phyloP scores from a whole-genome alignment of 2,797 vertebrate species.

The Pangasius larnaudii region DNA sequence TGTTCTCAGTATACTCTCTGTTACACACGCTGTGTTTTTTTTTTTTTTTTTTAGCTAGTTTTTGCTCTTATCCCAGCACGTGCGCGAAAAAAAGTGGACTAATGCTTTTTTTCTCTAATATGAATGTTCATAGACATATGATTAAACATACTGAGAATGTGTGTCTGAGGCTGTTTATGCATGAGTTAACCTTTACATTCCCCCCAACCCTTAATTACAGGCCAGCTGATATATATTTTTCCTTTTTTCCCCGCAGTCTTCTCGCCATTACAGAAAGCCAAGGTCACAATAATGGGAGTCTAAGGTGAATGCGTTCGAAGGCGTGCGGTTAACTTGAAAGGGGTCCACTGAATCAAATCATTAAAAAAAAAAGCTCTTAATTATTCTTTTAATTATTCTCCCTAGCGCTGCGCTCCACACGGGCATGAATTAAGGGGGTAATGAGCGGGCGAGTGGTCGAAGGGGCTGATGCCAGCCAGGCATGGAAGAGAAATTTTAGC shows the following conservation, averaged over 20 bases:
- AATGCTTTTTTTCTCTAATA: conserved; percentile 18
- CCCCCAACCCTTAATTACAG: conserved; percentile 74
- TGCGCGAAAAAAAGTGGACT: conserved; percentile 38
- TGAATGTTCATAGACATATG: conserved; percentile 73
- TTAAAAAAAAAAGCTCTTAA: conserved; percentile 80
- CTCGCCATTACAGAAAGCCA: conserved; percentile 72
- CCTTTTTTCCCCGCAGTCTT: conserved; percentile 43
- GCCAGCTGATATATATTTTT: conserved; percentile 67
- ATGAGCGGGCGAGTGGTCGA: conserved; percentile 71
- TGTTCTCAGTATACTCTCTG: conserved; percentile 27
- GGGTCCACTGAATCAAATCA: conserved; percentile 84
- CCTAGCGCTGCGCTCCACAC: conserved; percentile 69
- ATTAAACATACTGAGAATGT: conserved; percentile 66
- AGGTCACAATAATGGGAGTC: conserved; percentile 82
- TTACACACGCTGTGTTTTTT: neutral
- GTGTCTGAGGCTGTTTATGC: conserved; percentile 54
- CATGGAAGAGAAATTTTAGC: conserved; percentile 74
- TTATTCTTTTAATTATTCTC: conserved; percentile 84
- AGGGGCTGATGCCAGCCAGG: conserved; percentile 67
- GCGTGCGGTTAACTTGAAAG: conserved; percentile 75
- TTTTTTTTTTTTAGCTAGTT: neutral
- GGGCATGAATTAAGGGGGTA: conserved; percentile 64
- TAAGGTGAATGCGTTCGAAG: conserved; percentile 80
- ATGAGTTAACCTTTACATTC: conserved; percentile 75
- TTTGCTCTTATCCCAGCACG: conserved; percentile 34